phyloP scores from a whole-genome alignment of 2,888 invertebrate genomes.

The Flexamia atlantica region DNA sequence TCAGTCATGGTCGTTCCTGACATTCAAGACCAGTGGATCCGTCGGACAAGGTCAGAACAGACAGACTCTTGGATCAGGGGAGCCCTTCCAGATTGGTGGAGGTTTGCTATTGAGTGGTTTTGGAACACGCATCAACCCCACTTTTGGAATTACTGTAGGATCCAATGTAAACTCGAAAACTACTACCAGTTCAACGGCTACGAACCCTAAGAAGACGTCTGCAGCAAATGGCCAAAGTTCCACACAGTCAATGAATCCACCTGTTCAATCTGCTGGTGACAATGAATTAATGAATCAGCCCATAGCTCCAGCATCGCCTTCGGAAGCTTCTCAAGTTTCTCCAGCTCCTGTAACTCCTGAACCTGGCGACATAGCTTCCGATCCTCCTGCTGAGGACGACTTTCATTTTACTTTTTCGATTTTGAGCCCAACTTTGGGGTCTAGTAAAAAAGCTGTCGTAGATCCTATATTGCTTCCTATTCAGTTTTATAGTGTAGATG shows the following conservation, averaged over 20 bases:
- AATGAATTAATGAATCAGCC: background rate
- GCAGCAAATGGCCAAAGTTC: background rate
- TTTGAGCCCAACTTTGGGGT: background rate
- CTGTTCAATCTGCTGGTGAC: background rate
- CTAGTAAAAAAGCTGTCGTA: background rate
- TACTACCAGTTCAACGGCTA: background rate
- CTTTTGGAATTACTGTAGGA: background rate
- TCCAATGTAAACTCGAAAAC: background rate
- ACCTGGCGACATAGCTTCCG: background rate
- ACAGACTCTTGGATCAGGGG: background rate
- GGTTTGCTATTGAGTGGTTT: background rate
- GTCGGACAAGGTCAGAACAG: background rate
- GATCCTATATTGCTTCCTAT: background rate
- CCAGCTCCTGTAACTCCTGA: background rate
- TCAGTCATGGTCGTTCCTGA: background rate
- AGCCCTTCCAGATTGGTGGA: background rate
- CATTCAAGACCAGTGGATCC: background rate
- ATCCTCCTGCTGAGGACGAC: background rate
- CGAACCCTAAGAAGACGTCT: background rate
- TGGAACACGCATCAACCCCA: background rate
- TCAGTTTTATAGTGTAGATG: constrained; percentile 7
- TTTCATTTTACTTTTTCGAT: background rate
- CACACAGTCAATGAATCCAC: background rate
- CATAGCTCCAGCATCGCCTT: background rate
- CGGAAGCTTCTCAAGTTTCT: background rate